These are phyloP conservation scores for Eira barbara DNA, from an alignment of 2,113 vertebrate species.

Conservation along the genomic window DNA sequence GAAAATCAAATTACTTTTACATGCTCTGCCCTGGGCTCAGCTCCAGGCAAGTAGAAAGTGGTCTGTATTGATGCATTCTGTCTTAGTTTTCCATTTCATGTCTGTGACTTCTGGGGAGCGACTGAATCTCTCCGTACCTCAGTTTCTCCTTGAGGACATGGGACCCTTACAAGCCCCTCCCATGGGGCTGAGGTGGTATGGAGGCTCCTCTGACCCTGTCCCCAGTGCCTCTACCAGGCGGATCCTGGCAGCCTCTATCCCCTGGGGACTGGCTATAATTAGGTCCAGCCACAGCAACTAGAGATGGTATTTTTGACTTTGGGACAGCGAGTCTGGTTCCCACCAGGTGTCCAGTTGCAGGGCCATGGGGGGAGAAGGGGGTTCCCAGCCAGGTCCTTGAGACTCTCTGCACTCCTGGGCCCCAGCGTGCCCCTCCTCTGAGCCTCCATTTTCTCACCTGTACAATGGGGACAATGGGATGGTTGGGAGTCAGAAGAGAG, in stretches of 20 bases:
- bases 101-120: background rate
- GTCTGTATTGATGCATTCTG: background rate
- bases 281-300: background rate
- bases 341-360: slow-evolving; percentile 31
- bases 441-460: background rate
- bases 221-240: background rate
- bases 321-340: slow-evolving; percentile 1
- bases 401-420: background rate
- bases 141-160: background rate
- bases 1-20: background rate
- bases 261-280: slow-evolving; percentile 39
- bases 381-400: background rate
- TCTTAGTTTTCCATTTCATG: background rate
- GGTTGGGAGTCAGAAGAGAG: background rate
- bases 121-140: background rate
- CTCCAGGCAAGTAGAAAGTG: background rate
- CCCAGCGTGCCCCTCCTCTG: background rate
- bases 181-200: background rate
- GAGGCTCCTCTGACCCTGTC: background rate
- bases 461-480: background rate
- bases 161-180: background rate
- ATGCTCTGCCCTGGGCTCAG: background rate
- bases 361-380: background rate
- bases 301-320: slow-evolving; percentile 44
- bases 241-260: background rate